Percentiles rank a stretch among this genome's conserved stretches.
phyloP scores from a whole-genome alignment of 2,113 vertebrate species.

The Gymnocephalus cernua region DNA sequence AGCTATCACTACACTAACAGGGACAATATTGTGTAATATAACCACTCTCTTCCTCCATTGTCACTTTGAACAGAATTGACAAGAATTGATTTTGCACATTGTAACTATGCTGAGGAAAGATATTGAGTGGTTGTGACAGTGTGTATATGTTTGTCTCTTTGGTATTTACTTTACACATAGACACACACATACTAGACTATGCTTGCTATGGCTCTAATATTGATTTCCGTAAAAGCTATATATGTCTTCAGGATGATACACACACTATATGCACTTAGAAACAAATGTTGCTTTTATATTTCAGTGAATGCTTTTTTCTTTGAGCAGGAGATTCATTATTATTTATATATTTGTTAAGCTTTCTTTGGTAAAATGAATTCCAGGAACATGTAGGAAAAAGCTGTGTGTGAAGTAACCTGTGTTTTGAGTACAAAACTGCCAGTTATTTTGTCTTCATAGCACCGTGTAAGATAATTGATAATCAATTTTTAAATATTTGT shows the following conservation, averaged over 20 bases:
- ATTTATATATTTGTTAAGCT: not conserved
- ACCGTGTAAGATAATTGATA: not conserved
- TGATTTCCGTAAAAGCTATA: slow-evolving; percentile 10
- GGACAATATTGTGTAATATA: not conserved
- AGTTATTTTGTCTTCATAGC: not conserved
- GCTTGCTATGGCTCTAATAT: not conserved
- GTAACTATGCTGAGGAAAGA: slow-evolving; percentile 11
- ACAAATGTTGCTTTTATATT: slow-evolving; percentile 9
- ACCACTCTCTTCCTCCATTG: not conserved
- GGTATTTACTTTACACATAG: not conserved
- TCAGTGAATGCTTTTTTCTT: not conserved
- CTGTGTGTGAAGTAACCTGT: not conserved
- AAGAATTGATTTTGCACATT: slow-evolving; percentile 54
- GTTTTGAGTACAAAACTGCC: not conserved
- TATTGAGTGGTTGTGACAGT: slow-evolving; percentile 12
- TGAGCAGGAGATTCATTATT: not conserved
- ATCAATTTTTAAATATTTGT: not conserved
- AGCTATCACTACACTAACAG: not conserved
- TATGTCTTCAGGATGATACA: not conserved
- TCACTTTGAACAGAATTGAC: slow-evolving; percentile 28
- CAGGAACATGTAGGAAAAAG: not conserved
- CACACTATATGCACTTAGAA: not conserved
- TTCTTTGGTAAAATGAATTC: slow-evolving; percentile 1
- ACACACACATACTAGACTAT: not conserved
- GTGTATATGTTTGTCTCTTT: slow-evolving; percentile 1